Evolutionary conservation across 2,113 vertebrate genomes (phyloP), one percentile per base, ranked within the genome.

Genomic region (Hemichromis elongatus): DNA sequence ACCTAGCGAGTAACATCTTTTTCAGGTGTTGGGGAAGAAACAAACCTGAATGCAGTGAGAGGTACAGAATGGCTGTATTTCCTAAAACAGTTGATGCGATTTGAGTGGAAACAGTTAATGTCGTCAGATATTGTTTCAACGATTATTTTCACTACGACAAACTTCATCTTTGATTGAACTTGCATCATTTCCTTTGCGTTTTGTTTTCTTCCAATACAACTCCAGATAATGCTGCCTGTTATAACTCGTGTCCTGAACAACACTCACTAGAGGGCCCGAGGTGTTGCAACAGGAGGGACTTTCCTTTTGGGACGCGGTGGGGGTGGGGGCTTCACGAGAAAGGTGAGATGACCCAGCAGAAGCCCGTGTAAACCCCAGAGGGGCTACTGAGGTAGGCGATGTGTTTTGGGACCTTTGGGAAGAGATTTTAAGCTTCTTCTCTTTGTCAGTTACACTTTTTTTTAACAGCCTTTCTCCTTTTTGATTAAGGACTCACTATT

Each of bases 81-180:
- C 4, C 33, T 14, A 16, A 61, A 42, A 24, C n/a, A 0, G 37
- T 42, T 68, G 1, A 24, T 16, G 63, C 12, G 0, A 40, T 68
- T 5, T 21, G 12, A 73, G 40, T 28, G 14, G 24, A 73, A 73
- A 73, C 9, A 0, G 3, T 26, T 54, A 24, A 6, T 54, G 53
- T 24, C 5, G 12, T 11, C 40, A 47, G 21, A 47, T 47, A 26
- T 40, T 68, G 14, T 42, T 45, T 24, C 21, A 26, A 70, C n/a
- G 42, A 26, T 26, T 7, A 8, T 47, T 82, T 61, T n/a, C 12
- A 45, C 19, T 11, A 5, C 37, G 83, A 79, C 80, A 56, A 53
- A 54, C 33, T 7, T 5, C 50, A 18, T 63, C 73, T 28, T 79
- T 21, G 3, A 13, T 9, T 42, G n/a, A 0, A 42, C 8, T 70